Conservation (phyloP, 2,113 vertebrate species). For the Cebus imitator region DNA sequence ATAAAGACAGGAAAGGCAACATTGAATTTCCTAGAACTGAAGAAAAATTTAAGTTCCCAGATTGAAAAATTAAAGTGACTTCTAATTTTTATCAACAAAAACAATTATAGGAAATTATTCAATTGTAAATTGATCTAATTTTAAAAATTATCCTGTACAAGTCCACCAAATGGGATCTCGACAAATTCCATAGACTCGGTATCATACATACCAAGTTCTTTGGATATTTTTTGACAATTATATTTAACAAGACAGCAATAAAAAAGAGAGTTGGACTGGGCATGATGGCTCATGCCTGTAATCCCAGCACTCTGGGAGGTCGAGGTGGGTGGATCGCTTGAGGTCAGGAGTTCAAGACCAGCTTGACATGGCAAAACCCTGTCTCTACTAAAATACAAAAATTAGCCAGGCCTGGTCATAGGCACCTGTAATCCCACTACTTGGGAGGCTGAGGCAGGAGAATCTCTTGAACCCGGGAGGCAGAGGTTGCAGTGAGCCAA, state of each 20-base stretch:
- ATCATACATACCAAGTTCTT: background rate
- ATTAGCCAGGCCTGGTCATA: too few relatives aligned
- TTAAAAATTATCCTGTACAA: background rate
- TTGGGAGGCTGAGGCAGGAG: too few relatives aligned
- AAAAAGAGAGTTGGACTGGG: background rate
- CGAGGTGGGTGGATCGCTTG: too few relatives aligned
- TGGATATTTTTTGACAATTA: background rate
- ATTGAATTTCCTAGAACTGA: background rate
- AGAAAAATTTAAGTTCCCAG: constrained; percentile 21
- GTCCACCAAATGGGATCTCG: background rate
- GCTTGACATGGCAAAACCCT: too few relatives aligned
- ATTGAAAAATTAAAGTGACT: constrained; percentile 41
- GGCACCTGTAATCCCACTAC: too few relatives aligned
- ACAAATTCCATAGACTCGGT: constrained; percentile 2
- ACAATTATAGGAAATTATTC: constrained; percentile 35
- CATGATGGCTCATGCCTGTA: too few relatives aligned
- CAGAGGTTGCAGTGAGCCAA: too few relatives aligned
- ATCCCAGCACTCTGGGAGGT: too few relatives aligned
- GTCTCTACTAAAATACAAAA: too few relatives aligned
- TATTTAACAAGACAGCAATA: background rate
- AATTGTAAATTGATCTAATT: background rate
- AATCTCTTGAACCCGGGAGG: too few relatives aligned
- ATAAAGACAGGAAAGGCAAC: background rate
- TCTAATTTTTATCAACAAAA: constrained; percentile 52
- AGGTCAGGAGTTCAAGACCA: too few relatives aligned